Evolutionary conservation across 2,113 vertebrate species (phyloP), one percentile per base, ranked within the genome.

Genomic region (Sebastes fasciatus): DNA sequence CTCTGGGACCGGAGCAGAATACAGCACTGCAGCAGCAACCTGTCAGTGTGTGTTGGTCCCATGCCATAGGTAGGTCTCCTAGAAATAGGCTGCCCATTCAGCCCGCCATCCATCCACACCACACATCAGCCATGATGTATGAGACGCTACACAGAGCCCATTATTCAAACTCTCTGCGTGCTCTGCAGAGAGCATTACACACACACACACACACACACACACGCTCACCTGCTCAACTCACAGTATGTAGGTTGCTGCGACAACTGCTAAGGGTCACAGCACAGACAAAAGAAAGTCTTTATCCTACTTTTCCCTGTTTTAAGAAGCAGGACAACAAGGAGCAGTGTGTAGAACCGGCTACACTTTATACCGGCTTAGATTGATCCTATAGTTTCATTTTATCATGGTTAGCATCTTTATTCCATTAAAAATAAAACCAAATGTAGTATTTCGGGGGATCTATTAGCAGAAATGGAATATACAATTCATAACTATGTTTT

Each of bases 21-120:
- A 63, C 79, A 78, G 82, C 67, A 84, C 65, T 79, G 87, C 87
- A 88, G 80, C 82, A 86, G 76, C n/a, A 52, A 79, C 51, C 66
- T 87, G 86, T 62, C 34, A 58, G 76, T 78, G 70, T 83, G 79
- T 63, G 49, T 65, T 82, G 79, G 43, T 77, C 85, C 64, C 19
- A 57, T 61, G 83, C 82, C 70, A 86, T 84, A 88, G 88, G 83
- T 86, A 82, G 82, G 66, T 77, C 90, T 86, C 45, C 89, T 72
- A 60, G 74, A 88, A 88, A 88, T 88, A 92, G 87, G 23, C 34
- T 79, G 46, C 16, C 26, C 49, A 62, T 60, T n/a, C 23, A 83
- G 61, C 67, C 51, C 23, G 43, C 54, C 76, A 84, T 54, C 63
- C 63, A 61, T 84, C 71, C 45, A 62, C 40, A 70, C 42, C 54